Evolutionary conservation across 2,113 vertebrate species (phyloP), one percentile per base, ranked within the genome.

Genomic region (Serilophus lunatus): DNA sequence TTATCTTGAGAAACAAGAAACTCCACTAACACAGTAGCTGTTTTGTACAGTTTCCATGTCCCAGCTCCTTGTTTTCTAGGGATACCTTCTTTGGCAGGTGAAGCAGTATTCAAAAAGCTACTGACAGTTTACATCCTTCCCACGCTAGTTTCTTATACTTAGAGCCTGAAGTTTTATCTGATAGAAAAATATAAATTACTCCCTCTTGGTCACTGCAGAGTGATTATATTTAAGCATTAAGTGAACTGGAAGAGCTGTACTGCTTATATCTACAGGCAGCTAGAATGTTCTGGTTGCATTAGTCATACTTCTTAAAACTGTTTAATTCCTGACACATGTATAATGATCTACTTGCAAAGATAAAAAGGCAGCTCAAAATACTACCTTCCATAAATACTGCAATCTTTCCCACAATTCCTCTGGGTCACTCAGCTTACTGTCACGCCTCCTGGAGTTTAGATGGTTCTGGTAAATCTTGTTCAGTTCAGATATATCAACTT

Each of bases 301-400:
- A 93, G 94, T 95, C 92, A 92, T 56, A 85, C 63, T 94, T 94
- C 91, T 87, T 89, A 93, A 50, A 71, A 93, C 77, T 82, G 35
- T 91, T 93, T 79, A 72, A 93, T 92, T 95, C 76, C 51, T 86
- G 87, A 94, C 91, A 95, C 47, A 82, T 75, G 49, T 82, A 96
- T 69, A 94, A 97, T 56, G 75, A 96, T 90, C 65, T 76, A 90
- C 91, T 94, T 88, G 80, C 71, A 96, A 93, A 78, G 94, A 97
- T 83, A 97, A 94, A 96, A 77, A 94, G 95, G 68, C 82, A 97
- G 89, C 93, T 97, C 93, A 97, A 98, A 97, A 92, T 87, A 97
- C 76, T 98, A 99, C 99, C 99, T 98, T 98, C 99, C 99, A 99
- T 83, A 99, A 95, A 86, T 94, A 90, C 94, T 98, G 98, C 83